phyloP scores from a whole-genome alignment of 2,888 invertebrate species.

The Phyto melanocephala region DNA sequence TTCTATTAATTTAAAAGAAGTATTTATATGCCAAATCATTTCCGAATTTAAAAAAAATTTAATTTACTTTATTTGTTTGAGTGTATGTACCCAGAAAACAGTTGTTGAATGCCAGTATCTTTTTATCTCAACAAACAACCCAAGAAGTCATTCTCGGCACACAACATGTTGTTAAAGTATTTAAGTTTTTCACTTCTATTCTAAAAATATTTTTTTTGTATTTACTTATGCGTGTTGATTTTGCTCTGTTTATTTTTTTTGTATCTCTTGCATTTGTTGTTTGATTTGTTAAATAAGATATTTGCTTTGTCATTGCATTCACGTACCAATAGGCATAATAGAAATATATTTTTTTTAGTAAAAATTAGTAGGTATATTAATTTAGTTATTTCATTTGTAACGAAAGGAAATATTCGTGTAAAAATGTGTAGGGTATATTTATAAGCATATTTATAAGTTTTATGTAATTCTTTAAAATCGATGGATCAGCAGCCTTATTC shows the following conservation, averaged over 20 bases:
- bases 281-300: constrained; percentile 32
- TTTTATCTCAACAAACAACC: constrained; percentile 6
- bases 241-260: neutral
- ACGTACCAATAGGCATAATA: neutral
- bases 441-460: too few relatives aligned
- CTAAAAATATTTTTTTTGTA: neutral
- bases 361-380: neutral
- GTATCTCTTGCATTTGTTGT: neutral
- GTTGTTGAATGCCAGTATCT: constrained; percentile 6
- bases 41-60: too few relatives aligned
- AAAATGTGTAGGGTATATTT: too few relatives aligned
- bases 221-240: too few relatives aligned
- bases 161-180: constrained; percentile 34
- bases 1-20: too few relatives aligned
- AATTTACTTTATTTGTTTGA: too few relatives aligned
- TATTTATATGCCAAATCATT: too few relatives aligned
- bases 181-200: neutral
- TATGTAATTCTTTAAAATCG: too few relatives aligned
- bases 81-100: constrained; percentile 16
- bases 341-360: too few relatives aligned
- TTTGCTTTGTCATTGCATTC: neutral
- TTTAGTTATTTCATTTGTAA: neutral
- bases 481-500: too few relatives aligned
- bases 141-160: constrained; percentile 10
- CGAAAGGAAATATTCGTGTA: too few relatives aligned